A percentile compares a stretch with the other conserved stretches of the same genome.
Conservation (phyloP, 2,113 vertebrate genomes). For the Microcebus murinus region DNA sequence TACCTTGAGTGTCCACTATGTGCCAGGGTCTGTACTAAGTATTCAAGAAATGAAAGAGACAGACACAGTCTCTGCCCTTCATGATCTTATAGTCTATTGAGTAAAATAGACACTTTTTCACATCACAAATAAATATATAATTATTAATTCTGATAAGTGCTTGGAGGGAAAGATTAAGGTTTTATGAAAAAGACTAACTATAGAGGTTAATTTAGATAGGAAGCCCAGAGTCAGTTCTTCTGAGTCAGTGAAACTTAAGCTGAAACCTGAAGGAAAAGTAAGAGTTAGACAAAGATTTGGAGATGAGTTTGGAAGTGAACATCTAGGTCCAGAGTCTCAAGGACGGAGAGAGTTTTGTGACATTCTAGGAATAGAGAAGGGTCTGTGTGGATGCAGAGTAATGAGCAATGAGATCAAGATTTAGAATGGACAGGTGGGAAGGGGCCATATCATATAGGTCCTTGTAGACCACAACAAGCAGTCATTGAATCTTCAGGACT, state of each 20-base stretch:
- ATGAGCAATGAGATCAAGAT: background rate
- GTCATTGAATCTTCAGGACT: background rate
- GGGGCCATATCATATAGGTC: background rate
- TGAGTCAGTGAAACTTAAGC: background rate
- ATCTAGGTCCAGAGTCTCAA: background rate
- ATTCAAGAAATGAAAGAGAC: background rate
- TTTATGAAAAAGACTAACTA: background rate
- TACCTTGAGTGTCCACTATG: slow-evolving; percentile 4
- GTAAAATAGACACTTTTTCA: background rate
- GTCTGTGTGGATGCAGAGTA: background rate
- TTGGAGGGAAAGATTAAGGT: background rate
- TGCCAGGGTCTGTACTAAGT: background rate
- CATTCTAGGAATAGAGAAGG: background rate
- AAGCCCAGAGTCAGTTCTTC: background rate
- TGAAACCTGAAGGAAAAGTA: background rate
- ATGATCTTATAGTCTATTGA: background rate
- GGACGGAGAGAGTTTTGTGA: background rate
- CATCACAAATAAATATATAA: background rate
- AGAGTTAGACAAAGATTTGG: background rate
- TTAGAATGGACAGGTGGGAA: background rate
- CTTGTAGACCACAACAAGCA: background rate
- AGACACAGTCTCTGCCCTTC: background rate
- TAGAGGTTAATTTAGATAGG: background rate
- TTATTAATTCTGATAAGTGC: background rate
- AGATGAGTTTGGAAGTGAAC: background rate